Evolutionary conservation across 2,797 vertebrate species (phyloP).

Genomic region (Orientallactaga sibirica): DNA sequence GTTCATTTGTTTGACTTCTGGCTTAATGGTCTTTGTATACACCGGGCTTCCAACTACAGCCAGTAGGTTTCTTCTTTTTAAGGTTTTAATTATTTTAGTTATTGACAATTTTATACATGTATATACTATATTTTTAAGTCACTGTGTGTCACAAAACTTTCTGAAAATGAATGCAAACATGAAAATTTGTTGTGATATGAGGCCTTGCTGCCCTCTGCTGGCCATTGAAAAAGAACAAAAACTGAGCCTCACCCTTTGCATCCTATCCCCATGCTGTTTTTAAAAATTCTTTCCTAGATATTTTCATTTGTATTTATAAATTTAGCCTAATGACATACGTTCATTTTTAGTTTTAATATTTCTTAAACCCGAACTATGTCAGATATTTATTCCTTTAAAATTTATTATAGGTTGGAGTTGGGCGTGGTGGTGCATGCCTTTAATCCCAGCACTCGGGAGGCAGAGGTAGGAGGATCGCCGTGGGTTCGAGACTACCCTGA

Average conservation of each 20-base stretch:
- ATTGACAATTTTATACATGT: too few species aligned
- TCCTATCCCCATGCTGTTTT: not conserved
- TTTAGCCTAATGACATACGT: not conserved
- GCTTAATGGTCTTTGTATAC: not conserved
- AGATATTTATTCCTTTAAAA: constrained; percentile 4
- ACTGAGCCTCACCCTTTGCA: not conserved
- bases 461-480: too few species aligned
- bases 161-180: not conserved
- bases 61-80: too few species aligned
- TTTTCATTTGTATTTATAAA: not conserved
- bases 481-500: too few species aligned
- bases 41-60: not conserved
- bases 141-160: not conserved
- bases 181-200: not conserved
- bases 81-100: too few species aligned
- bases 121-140: not conserved
- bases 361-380: not conserved
- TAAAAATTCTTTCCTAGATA: not conserved
- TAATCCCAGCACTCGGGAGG: too few species aligned
- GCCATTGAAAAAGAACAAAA: constrained; percentile 19
- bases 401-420: not conserved
- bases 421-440: too few species aligned
- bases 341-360: not conserved
- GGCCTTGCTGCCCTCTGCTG: constrained; percentile 73
- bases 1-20: not conserved